Evolutionary conservation across 2,113 vertebrate genomes (phyloP), one percentile per base, ranked within the genome.

Genomic region (Tachycineta bicolor): DNA sequence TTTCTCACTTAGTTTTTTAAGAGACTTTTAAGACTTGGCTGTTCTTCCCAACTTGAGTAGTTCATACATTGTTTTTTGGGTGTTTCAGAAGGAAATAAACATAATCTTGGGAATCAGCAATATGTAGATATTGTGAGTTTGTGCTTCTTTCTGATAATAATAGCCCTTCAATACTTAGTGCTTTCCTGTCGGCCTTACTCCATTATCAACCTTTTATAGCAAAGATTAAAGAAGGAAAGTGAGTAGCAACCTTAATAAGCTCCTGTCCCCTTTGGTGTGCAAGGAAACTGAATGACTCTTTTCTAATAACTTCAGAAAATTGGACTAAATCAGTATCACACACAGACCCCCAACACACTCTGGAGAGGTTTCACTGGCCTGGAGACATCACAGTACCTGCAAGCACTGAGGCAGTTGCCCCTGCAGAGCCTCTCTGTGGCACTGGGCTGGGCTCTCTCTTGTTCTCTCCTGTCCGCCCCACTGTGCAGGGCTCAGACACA

Each of bases 361-460:
- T 34, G 41, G 39, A 4, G 46, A 5, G 29, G 7, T 91, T 52
- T 73, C 19, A 5, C 3, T 62, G 37, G 8, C 55, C 34, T 65
- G 41, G 71, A 81, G n/a, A 44, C 14, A 5, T 9, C 1, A 0
- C 31, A 14, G n/a, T 26, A 5, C 6, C 18, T 78, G 18, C 6
- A 16, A 43, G 29, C 58, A 9, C 39, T 0, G 0, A 10, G 4
- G 12, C 14, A 28, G 24, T 65, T 67, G 60, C 22, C 28, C 18
- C 24, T 24, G 43, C 24, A 46, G 53, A 47, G 34, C 49, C 79
- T 2, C 0, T 20, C 31, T 3, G 0, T 18, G 63, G 2, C 10
- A 1, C 44, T 4, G 44, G 33, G 18, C 65, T 82, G 43, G 29
- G 23, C 19, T 49, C 8, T 34, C 10, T 52, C 49, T 28, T 26